Evolutionary conservation across 2,888 invertebrate species (phyloP).

Genomic region (Pediacus dermestoides): DNA sequence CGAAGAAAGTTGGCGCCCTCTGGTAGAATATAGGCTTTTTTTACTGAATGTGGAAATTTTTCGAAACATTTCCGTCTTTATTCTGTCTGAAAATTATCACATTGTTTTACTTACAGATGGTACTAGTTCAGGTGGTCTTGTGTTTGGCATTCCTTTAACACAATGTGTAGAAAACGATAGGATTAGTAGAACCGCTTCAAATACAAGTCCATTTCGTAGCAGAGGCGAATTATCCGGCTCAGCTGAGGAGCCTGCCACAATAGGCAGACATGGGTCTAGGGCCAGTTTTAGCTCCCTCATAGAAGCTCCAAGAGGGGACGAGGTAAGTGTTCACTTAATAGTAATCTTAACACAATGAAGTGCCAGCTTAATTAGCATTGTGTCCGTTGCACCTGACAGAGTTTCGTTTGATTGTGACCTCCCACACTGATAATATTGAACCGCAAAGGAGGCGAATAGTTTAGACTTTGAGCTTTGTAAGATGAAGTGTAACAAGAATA

Average conservation of each 20-base stretch:
- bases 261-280: conserved; percentile 55
- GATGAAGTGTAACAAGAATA: too few relatives aligned
- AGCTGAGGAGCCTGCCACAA: conserved; percentile 44
- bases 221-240: conserved; percentile 35
- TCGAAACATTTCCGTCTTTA: neutral
- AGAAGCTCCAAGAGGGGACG: conserved; percentile 54
- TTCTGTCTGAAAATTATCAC: neutral
- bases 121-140: conserved; percentile 55
- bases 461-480: too few relatives aligned
- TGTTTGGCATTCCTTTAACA: conserved; percentile 80
- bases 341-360: too few relatives aligned
- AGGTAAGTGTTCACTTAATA: conserved; percentile 55
- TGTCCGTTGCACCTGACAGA: too few relatives aligned
- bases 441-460: too few relatives aligned
- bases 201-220: conserved; percentile 35
- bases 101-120: conserved; percentile 34
- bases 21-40: too few relatives aligned
- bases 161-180: conserved; percentile 82
- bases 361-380: too few relatives aligned
- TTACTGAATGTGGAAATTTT: conserved; percentile 9
- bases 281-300: conserved; percentile 71
- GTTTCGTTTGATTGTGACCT: too few relatives aligned
- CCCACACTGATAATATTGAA: too few relatives aligned
- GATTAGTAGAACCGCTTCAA: conserved; percentile 49
- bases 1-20: too few relatives aligned